Conservation (phyloP, 2,113 vertebrate species). For the Syngnathus typhle region DNA sequence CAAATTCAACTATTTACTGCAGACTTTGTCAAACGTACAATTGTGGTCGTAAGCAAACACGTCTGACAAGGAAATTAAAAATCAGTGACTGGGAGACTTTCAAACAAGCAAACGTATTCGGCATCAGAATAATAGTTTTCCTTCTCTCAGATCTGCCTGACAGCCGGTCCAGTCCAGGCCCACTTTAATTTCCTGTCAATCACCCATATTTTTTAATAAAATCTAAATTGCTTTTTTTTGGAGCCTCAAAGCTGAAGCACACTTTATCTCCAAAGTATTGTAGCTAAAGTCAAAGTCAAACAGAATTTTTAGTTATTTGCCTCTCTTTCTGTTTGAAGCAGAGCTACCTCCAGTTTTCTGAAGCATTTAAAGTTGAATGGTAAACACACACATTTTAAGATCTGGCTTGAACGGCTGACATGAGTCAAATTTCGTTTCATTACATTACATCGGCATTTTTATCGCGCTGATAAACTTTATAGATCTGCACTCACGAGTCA, state of each 20-base stretch:
- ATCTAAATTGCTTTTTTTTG: conserved; percentile 53
- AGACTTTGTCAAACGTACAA: conserved; percentile 11
- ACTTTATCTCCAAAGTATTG: conserved; percentile 50
- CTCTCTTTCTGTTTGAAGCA: conserved; percentile 10
- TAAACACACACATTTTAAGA: conserved; percentile 21
- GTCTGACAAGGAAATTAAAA: conserved; percentile 23
- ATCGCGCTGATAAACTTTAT: conserved; percentile 65
- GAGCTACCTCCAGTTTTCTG: conserved; percentile 30
- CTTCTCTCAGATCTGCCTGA: conserved; percentile 17
- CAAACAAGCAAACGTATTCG: conserved; percentile 35
- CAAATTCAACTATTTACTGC: not conserved
- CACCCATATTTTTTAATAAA: conserved; percentile 51
- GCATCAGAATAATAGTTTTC: conserved; percentile 21
- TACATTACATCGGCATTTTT: conserved; percentile 55
- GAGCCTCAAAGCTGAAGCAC: conserved; percentile 41
- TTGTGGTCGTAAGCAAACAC: conserved; percentile 10
- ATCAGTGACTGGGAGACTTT: conserved; percentile 28
- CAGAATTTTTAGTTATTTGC: conserved; percentile 25
- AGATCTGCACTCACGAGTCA: not conserved
- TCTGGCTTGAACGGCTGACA: conserved; percentile 27
- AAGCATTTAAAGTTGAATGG: conserved; percentile 31
- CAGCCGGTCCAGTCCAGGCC: conserved; percentile 25
- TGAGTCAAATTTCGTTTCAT: conserved; percentile 21
- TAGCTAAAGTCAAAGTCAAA: conserved; percentile 35
- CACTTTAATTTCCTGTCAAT: conserved; percentile 63